Percentiles rank a stretch among this genome's conserved stretches.
phyloP scores from a whole-genome alignment of 2,113 vertebrate genomes.

The Himantopus leucocephalus region DNA sequence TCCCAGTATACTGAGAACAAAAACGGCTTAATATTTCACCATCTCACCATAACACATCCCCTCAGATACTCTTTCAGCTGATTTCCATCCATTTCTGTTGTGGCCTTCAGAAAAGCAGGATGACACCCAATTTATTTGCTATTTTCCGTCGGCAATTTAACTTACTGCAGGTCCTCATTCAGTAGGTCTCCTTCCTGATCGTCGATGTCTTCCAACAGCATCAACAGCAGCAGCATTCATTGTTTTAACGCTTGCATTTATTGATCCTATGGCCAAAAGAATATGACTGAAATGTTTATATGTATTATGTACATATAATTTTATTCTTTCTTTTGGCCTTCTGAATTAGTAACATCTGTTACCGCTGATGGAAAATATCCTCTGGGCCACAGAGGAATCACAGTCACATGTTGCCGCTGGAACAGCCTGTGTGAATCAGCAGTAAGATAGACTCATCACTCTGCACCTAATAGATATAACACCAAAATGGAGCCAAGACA shows the following conservation, averaged over 20 bases:
- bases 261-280: neutral
- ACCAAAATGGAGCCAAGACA: conserved; percentile 68
- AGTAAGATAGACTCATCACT: conserved; percentile 74
- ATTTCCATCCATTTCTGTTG: neutral
- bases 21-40: neutral
- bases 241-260: neutral
- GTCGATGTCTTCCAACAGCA: neutral
- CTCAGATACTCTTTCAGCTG: neutral
- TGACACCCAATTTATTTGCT: neutral
- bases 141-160: neutral
- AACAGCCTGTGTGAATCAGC: conserved; percentile 69
- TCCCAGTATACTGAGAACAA: neutral
- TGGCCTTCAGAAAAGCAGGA: neutral
- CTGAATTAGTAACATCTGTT: conserved; percentile 69
- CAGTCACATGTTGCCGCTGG: conserved; percentile 61
- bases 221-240: neutral
- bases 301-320: conserved; percentile 38
- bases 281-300: conserved; percentile 11
- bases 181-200: neutral
- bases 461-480: conserved; percentile 72
- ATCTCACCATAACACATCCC: neutral
- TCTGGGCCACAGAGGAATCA: conserved; percentile 59
- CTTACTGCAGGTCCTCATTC: neutral
- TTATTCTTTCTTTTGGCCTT: conserved; percentile 50
- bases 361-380: conserved; percentile 68